These are phyloP conservation scores for Turnix velox DNA, from an alignment of 2,113 vertebrate species.

Conservation along the genomic window DNA sequence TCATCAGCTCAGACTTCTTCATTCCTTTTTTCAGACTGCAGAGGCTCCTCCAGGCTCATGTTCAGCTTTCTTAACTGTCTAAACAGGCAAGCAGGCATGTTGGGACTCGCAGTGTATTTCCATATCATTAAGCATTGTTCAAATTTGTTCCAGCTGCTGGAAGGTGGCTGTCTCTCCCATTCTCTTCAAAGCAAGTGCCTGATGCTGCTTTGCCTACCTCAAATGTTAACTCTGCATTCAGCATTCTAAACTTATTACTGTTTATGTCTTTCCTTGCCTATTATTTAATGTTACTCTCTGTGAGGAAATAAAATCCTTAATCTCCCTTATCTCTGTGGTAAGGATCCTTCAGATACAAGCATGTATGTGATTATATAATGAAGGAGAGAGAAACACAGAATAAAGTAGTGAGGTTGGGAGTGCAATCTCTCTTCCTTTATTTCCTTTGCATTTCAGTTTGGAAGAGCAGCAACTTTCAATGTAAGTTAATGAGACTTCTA, in stretches of 20 bases:
- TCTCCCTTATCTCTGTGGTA: background rate
- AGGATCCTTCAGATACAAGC: background rate
- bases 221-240: background rate
- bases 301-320: background rate
- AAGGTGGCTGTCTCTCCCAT: background rate
- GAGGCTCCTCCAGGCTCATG: background rate
- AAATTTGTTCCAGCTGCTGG: background rate
- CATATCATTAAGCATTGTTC: background rate
- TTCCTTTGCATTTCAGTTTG: background rate
- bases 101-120: background rate
- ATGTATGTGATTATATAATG: fast-evolving
- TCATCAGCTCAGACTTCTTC: background rate
- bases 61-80: background rate
- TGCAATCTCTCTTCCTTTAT: background rate
- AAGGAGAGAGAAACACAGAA: background rate
- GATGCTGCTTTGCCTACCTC: background rate
- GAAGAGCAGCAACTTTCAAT: background rate
- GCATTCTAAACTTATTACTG: background rate
- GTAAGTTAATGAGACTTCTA: background rate
- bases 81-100: background rate
- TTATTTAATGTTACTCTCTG: background rate
- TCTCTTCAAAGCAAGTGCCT: background rate
- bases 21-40: background rate
- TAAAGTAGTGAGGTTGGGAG: background rate
- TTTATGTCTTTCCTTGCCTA: background rate